Evolutionary conservation across 2,797 vertebrate genomes (phyloP), one percentile per base, ranked within the genome.

Genomic region (Schizopygopsis malacanthus): DNA sequence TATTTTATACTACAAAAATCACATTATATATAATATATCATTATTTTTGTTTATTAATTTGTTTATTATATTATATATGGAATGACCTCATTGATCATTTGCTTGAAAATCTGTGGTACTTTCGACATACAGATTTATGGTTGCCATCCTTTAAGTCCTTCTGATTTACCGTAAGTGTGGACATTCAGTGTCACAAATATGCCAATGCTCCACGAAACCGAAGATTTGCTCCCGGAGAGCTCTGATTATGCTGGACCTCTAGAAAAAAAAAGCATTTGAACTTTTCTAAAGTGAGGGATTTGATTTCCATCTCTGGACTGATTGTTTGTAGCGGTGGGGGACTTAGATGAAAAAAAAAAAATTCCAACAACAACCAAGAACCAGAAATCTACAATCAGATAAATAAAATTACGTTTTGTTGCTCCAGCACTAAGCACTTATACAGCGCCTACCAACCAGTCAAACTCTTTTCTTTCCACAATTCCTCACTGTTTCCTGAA

Each of bases 401-500:
- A 93, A 90, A 89, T 87, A 90, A 89, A 90, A 91, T 90, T 91
- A 92, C 92, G 93, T 94, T 93, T 94, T 93, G 90, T 89, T 91
- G 81, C 82, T 84, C 50, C 50, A 76, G 89, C 89, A 85, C 90
- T 86, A 89, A 90, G 88, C 88, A 81, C 73, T 81, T 82, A 86
- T 50, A 76, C 87, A 84, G 88, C 3, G 83, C 83, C 88, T 88
- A 90, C 89, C 88, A 91, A 91, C 88, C 85, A 95, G 96, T 95
- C 94, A 91, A 88, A 94, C 95, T 95, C 90, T 79, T 95, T 96
- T 93, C 94, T 93, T 93, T 92, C 90, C 89, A 93, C 92, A 93
- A 94, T 95, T 92, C 91, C 92, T 95, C 94, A 94, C 95, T 96
- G 95, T 96, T 97, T 97, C 95, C 95, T 96, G 93, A 93, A 94